Evolutionary conservation across 1,140 invertebrate genomes (phyloP), one percentile per base, ranked within the genome.

Genomic region (Conus ventricosus): DNA sequence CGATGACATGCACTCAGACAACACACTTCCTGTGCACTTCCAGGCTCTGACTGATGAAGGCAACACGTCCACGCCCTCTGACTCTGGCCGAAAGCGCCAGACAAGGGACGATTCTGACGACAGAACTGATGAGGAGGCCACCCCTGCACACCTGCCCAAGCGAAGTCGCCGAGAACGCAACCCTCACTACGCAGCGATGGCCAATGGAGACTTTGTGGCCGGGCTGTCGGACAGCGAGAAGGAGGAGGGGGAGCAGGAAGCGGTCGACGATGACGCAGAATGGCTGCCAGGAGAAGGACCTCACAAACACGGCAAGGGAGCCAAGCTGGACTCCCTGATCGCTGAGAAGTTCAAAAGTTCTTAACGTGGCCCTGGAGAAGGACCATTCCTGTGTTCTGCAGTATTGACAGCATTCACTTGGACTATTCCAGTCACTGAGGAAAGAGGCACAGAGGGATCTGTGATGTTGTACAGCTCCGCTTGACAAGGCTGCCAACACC

Each of bases 291-390:
- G 67, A 51, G 54, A 86, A 15, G 57, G 53, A 5, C n/a, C 71
- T 15, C 71, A 85, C 27, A 75, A 60, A 51, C 67, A 63, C 75
- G 81, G 76, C 5, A 89, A 88, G 78, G 88, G 88, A 25, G 84
- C 87, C 17, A 91, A 91, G 80, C 84, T 90, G 39, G 89, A 89
- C 55, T 88, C 88, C 5, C 81, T 90, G 10, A 90, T 90, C 15
- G 88, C 88, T 25, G 78, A 89, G 27, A 91, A 90, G 88, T 90
- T 90, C 71, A 88, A 87, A 55, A 90, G 27, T 75, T 71, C 78
- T 20, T 60, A 60, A 60, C 0, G 8, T 60, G 8, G 15, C 8
- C 57, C 57, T 39, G 39, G 39, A 39, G 39, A 39, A 39, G 39
- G 39, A 39, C 39, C 39, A 39, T 39, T 39, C 39, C 39, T 39